Percentiles rank a stretch among this genome's conserved stretches.
Evolutionary conservation across 1,140 invertebrate species (phyloP).

Genomic region (Pemphigus obesinymphae): DNA sequence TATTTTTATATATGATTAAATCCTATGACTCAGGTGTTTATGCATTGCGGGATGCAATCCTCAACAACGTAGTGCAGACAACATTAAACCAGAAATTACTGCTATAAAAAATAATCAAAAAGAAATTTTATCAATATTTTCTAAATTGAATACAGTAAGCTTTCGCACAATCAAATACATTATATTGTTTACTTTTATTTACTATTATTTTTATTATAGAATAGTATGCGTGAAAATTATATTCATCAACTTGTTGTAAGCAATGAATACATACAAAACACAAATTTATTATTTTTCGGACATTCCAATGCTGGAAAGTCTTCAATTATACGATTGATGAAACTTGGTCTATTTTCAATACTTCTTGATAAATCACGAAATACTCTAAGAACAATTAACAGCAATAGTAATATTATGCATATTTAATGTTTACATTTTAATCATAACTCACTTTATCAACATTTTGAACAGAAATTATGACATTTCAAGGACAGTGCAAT

Average conservation of each 20-base stretch:
- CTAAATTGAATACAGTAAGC: constrained; percentile 64
- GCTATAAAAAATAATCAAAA: constrained; percentile 73
- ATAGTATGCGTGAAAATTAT: constrained; percentile 57
- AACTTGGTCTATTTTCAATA: constrained; percentile 29
- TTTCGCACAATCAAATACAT: constrained; percentile 8
- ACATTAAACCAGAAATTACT: constrained; percentile 74
- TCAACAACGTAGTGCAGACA: constrained; percentile 65
- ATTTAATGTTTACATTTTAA: background rate
- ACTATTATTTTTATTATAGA: constrained; percentile 49
- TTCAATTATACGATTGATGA: constrained; percentile 58
- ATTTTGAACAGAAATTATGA: background rate
- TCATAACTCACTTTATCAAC: background rate
- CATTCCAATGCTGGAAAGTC: constrained; percentile 74
- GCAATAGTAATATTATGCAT: constrained; percentile 1
- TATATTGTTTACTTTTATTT: background rate
- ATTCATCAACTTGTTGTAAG: constrained; percentile 67
- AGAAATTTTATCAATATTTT: constrained; percentile 68
- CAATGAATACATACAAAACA: constrained; percentile 59
- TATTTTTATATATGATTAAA: background rate
- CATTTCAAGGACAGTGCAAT: background rate
- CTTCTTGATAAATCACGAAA: constrained; percentile 26
- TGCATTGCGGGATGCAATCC: constrained; percentile 69
- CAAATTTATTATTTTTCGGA: constrained; percentile 74
- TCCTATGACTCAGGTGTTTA: constrained; percentile 55
- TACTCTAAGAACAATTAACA: constrained; percentile 27